Percentiles rank a stretch among this genome's conserved stretches.
These are phyloP conservation scores for Portevinia maculata DNA, from an alignment of 2,888 invertebrate species.

Conservation along the genomic window DNA sequence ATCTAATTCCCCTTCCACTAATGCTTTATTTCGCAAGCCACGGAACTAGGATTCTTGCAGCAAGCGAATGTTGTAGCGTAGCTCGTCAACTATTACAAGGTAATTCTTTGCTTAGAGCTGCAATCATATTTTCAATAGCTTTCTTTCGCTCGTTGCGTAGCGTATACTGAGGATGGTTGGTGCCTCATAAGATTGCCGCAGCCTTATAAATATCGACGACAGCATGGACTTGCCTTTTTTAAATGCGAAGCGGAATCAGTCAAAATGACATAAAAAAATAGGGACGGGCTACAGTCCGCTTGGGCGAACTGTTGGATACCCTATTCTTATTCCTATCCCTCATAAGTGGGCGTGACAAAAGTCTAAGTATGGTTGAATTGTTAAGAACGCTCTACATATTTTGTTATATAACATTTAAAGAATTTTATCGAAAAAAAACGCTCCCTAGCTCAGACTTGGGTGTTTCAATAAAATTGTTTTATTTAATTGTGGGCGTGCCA, in stretches of 20 bases:
- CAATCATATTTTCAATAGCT: neutral
- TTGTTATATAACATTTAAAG: too few relatives aligned
- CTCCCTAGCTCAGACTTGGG: too few relatives aligned
- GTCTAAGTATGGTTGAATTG: too few relatives aligned
- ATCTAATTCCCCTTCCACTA: neutral
- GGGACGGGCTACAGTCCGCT: too few relatives aligned
- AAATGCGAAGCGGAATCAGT: neutral
- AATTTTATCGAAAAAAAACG: too few relatives aligned
- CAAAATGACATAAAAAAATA: neutral
- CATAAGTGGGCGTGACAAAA: too few relatives aligned
- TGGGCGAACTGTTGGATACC: too few relatives aligned
- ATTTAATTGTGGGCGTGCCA: too few relatives aligned
- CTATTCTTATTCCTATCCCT: too few relatives aligned
- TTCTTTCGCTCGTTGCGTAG: neutral
- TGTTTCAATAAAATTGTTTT: too few relatives aligned
- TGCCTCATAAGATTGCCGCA: neutral
- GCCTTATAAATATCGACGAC: neutral
- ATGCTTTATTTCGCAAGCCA: neutral
- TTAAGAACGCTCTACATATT: too few relatives aligned
- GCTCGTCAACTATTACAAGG: neutral
- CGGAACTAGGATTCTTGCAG: neutral
- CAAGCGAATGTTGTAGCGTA: slow-evolving; percentile 1
- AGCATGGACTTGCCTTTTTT: neutral
- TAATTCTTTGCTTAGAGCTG: neutral
- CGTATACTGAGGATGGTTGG: neutral